Evolutionary conservation across 2,797 vertebrate genomes (phyloP).

Genomic region (Gymnodraco acuticeps): DNA sequence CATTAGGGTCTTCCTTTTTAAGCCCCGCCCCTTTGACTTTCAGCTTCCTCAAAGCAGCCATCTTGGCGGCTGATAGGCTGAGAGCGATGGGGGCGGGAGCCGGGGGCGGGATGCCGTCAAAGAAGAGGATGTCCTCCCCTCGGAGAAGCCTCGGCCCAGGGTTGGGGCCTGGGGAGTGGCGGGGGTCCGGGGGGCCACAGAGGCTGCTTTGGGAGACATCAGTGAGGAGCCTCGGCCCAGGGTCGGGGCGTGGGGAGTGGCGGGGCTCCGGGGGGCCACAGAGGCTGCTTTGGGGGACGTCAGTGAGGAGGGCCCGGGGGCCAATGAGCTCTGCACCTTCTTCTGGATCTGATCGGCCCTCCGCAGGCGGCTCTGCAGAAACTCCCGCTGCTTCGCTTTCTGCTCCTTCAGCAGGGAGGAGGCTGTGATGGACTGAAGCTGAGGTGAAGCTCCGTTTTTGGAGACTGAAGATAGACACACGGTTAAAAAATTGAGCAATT

Average conservation of each 20-base stretch:
- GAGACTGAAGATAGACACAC: slow-evolving; percentile 32
- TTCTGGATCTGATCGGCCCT: slow-evolving; percentile 86
- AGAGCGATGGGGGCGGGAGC: slow-evolving; percentile 72
- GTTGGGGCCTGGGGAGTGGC: slow-evolving; percentile 79
- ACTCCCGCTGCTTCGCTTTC: slow-evolving; percentile 87
- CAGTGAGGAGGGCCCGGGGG: slow-evolving; percentile 15
- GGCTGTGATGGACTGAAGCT: slow-evolving; percentile 90
- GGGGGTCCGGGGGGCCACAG: slow-evolving; percentile 64
- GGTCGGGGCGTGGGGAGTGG: slow-evolving; percentile 79
- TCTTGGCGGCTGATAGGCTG: slow-evolving; percentile 83
- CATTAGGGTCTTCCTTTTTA: slow-evolving; percentile 90
- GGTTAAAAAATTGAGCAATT: not conserved
- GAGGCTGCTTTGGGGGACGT: slow-evolving; percentile 79
- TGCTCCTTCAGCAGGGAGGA: slow-evolving; percentile 94
- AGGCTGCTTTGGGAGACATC: slow-evolving; percentile 77
- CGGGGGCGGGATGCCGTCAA: slow-evolving; percentile 84
- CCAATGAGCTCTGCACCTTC: slow-evolving; percentile 80
- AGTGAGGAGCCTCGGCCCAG: slow-evolving; percentile 89
- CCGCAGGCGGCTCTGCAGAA: slow-evolving; percentile 85
- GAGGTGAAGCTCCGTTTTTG: slow-evolving; percentile 66
- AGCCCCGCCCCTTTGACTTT: slow-evolving; percentile 87
- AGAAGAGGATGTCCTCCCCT: slow-evolving; percentile 93
- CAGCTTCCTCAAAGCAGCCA: slow-evolving; percentile 86
- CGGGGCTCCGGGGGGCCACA: slow-evolving; percentile 60
- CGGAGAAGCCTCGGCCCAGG: slow-evolving; percentile 88